Base-by-base conservation (phyloP, 64 coral and sea anemone genomes). In the Anthopleura sola region DNA sequence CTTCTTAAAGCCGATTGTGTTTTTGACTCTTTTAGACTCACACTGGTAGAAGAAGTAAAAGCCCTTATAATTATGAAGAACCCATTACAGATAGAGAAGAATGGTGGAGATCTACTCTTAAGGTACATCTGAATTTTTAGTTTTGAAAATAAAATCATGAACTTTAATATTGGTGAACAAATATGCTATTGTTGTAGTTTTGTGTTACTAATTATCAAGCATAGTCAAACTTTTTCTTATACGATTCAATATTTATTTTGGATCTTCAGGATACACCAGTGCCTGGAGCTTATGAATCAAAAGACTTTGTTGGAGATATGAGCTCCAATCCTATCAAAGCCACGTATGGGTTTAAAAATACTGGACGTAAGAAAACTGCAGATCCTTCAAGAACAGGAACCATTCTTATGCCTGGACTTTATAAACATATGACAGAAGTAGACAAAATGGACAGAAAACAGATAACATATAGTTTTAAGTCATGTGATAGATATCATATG, bases 41-140 rank as follows among this genome's bases (percentile, higher is more conserved):
- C n/a, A n/a, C 91, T 66, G 95, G 95, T 21, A 84, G 91, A 74
- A 82, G 84, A 58, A 99, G 97, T 90, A 86, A 78, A 17, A 99
- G 97, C 37, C 93, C 92, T 6, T 89, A 92, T 84, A 83, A 83
- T 60, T 92, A 94, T 75, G 95, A 91, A 69, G 97, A 95, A 57
- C 92, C 93, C 11, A 68, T 91, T 28, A 91, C 97, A 68, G 97
- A 99, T 28, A 95, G 97, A 82, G 97, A 95, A 49, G 87, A 90
- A 50, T 99, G 97, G 97, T 99, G 97, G 97, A 86, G 97, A 84
- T 86, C 86, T 29, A 99, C 97, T 0, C 85, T 99, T 18, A 95
- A 99, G 93, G 97, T 93, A 78, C n/a, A 62, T 62, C 23, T 28
- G n/a, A n/a, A 4, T 29, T 71, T 71, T 71, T 34, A 15, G 66